Evolutionary conservation across 2,113 vertebrate genomes (phyloP).

Genomic region (Calonectris borealis): DNA sequence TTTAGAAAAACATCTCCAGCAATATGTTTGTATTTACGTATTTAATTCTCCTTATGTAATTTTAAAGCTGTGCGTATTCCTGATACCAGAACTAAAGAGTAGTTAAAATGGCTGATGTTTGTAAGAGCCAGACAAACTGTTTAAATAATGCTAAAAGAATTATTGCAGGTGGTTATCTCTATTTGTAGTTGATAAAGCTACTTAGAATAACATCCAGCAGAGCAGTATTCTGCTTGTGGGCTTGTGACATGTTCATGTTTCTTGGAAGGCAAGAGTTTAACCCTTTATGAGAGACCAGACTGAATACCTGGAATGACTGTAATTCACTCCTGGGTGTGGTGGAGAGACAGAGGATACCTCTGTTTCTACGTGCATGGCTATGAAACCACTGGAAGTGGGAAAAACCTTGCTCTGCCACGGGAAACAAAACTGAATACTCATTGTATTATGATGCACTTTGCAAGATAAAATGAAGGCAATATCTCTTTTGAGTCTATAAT

Average conservation of each 20-base stretch:
- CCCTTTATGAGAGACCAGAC: not conserved
- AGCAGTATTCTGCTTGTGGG: not conserved
- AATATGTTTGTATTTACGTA: not conserved
- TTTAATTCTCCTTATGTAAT: not conserved
- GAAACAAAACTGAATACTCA: not conserved
- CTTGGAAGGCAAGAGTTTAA: slow-evolving; percentile 28
- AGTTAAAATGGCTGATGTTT: not conserved
- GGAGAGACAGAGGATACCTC: not conserved
- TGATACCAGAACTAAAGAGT: not conserved
- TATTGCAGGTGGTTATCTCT: slow-evolving; percentile 49
- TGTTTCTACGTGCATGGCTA: accelerated
- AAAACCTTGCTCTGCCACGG: not conserved
- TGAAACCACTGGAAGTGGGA: not conserved
- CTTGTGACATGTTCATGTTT: slow-evolving; percentile 21
- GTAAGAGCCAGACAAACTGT: not conserved
- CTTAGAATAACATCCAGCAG: slow-evolving; percentile 21
- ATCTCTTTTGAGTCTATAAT: not conserved
- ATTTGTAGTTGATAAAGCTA: slow-evolving; percentile 52
- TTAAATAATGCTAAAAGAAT: slow-evolving; percentile 43
- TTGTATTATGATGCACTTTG: not conserved
- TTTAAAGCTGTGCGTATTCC: not conserved
- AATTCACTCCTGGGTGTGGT: not conserved
- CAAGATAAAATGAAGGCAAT: not conserved
- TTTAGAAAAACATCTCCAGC: not conserved
- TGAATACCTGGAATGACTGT: not conserved